phyloP scores from a whole-genome alignment of 2,113 vertebrate species.

The Tachysurus fulvidraco region DNA sequence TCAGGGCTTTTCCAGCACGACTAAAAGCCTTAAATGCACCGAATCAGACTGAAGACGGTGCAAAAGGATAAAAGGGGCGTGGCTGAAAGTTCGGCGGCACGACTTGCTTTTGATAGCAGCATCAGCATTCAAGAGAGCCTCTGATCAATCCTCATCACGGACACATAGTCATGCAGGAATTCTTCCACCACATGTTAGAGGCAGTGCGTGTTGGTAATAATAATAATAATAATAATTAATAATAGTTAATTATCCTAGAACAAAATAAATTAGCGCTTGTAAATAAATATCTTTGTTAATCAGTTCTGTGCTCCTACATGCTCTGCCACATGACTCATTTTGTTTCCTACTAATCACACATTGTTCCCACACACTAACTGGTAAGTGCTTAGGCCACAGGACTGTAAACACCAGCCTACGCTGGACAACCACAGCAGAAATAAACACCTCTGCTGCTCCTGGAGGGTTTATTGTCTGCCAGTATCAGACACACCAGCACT shows the following conservation, averaged over 20 bases:
- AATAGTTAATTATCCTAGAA: slow-evolving; percentile 26
- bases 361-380: neutral
- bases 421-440: slow-evolving; percentile 25
- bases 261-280: slow-evolving; percentile 43
- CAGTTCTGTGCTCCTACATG: slow-evolving; percentile 28
- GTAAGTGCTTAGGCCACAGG: slow-evolving; percentile 13
- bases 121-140: neutral
- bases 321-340: slow-evolving; percentile 17
- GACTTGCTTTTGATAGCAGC: slow-evolving; percentile 35
- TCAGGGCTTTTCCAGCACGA: slow-evolving; percentile 22
- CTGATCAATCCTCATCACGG: slow-evolving; percentile 27
- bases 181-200: slow-evolving; percentile 33
- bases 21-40: slow-evolving; percentile 1
- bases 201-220: slow-evolving; percentile 41
- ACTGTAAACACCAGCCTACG: slow-evolving; percentile 48
- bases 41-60: neutral
- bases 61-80: neutral
- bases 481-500: neutral
- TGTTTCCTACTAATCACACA: neutral
- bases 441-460: slow-evolving; percentile 17
- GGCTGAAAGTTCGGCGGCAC: neutral
- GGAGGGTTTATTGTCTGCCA: neutral
- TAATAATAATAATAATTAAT: slow-evolving; percentile 31
- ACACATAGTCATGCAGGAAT: slow-evolving; percentile 17
- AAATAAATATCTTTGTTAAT: slow-evolving; percentile 44